Evolutionary conservation across 2,113 vertebrate species (phyloP), one percentile per base, ranked within the genome.

Genomic region (Nematolebias whitei): DNA sequence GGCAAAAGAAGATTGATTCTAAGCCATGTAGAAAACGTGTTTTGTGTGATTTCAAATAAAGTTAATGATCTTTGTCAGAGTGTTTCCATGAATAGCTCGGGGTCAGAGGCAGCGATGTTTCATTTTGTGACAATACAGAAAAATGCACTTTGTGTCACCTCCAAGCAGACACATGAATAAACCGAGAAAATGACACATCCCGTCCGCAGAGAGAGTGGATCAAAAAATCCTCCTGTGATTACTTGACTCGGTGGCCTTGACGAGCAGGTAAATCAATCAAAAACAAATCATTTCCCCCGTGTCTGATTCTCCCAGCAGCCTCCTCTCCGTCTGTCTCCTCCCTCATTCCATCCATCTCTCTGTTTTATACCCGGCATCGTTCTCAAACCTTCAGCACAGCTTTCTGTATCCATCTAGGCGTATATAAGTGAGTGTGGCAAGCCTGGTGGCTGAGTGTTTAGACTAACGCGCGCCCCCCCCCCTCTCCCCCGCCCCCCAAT

Each of bases 381-480:
- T 47, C 50, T 76, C 44, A 77, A 73, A 69, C 62, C 68, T 79
- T 84, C 58, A 44, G 76, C 80, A 63, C 45, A 22, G 16, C 73
- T 65, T 49, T 76, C 63, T 35, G 51, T 16, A 45, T 32, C 67
- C 71, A 63, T 20, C 60, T 77, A 70, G 68, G 62, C 78, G 66
- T 76, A 18, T n/a, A 49, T 89, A 83, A 90, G 79, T 82, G 83
- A 86, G 78, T 85, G 72, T 84, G 87, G 88, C 89, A 87, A 86
- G 49, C 64, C 62, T 75, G 75, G 68, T 79, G 66, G 63, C 83
- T 78, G 45, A 12, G 71, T 85, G 83, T 76, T 88, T 78, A 79
- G 65, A 85, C 80, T 62, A 82, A 75, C 47, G 56, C 64, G n/a
- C n/a, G n/a, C n/a, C n/a, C n/a, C n/a, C n/a, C n/a, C n/a, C n/a